Base-by-base conservation (phyloP, 2,888 invertebrate genomes). In the Plemyria rubiginata region DNA sequence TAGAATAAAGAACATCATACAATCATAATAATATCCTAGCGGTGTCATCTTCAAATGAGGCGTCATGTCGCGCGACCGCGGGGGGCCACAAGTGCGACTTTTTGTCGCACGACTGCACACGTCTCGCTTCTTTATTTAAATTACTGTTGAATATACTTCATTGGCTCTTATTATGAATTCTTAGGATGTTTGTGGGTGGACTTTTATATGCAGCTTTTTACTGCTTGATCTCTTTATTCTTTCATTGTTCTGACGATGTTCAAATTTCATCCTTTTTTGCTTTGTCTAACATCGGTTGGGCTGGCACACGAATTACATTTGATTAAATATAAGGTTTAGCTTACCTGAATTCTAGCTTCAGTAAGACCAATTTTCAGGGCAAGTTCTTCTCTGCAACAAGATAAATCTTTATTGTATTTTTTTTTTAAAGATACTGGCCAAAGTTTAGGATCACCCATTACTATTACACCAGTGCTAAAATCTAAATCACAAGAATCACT, bases 351-450 rank as follows among this genome's bases (percentile, higher is more conserved):
- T 87, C 98, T 94, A 63, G 98, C 98, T 94, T 98, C 98, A 46
- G 98, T 98, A 70, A 98, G 93, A 76, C 98, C 98, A 80, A 98
- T 98, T 94, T 98, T 98, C 94, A 98, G 95, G 46, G 98, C 98
- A 66, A 98, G 93, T 87, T 98, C 98, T 90, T 98, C 97, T 92
- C 98, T 97, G 96, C 59, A 96, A 95, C 87, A 92, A 90, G 76
- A 79, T 8, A 62, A 32, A 11, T 45, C 16, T 52, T 32, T 8
- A 55, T 57, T n/a, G n/a, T n/a, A n/a, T n/a, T n/a, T n/a, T n/a
- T n/a, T n/a, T n/a, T n/a, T n/a, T n/a, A n/a, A n/a, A n/a, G n/a
- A n/a, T n/a, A n/a, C n/a, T n/a, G n/a, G n/a, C n/a, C n/a, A n/a
- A n/a, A n/a, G n/a, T n/a, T n/a, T n/a, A n/a, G n/a, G n/a, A n/a